Percentiles rank a stretch among this genome's conserved stretches.
phyloP scores from a whole-genome alignment of 2,797 vertebrate species.

The Cyclopterus lumpus region DNA sequence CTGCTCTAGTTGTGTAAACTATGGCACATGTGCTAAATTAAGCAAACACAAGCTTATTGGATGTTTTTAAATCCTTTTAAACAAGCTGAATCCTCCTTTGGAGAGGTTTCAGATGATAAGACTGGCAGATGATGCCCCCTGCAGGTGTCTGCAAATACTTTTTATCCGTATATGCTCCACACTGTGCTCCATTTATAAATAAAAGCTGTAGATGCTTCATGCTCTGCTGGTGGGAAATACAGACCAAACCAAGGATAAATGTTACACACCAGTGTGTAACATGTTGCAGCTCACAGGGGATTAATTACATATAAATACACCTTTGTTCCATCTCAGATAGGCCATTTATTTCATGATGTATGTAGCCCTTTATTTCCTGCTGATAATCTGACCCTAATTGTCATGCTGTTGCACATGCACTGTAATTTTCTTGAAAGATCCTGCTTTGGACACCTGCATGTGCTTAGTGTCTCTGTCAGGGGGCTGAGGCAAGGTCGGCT shows the following conservation, averaged over 20 bases:
- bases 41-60: not conserved
- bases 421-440: constrained; percentile 80
- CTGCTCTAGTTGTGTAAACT: not conserved
- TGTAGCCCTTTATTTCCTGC: constrained; percentile 83
- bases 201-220: constrained; percentile 1
- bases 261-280: constrained; percentile 40
- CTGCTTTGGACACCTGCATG: constrained; percentile 81
- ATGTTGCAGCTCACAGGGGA: constrained; percentile 41
- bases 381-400: constrained; percentile 79
- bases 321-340: constrained; percentile 28
- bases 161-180: not conserved
- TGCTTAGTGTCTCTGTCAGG: constrained; percentile 77
- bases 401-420: constrained; percentile 66
- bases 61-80: not conserved
- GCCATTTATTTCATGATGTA: constrained; percentile 52
- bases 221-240: constrained; percentile 2
- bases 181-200: constrained; percentile 7
- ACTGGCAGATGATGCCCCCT: constrained; percentile 47
- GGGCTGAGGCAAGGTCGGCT: constrained; percentile 37
- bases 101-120: not conserved
- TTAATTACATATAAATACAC: constrained; percentile 65
- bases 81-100: not conserved
- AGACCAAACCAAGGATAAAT: constrained; percentile 18
- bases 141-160: constrained; percentile 6
- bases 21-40: not conserved